These are phyloP conservation scores for Euwallacea fornicatus DNA, from an alignment of 1,140 invertebrate genomes.

Conservation along the genomic window DNA sequence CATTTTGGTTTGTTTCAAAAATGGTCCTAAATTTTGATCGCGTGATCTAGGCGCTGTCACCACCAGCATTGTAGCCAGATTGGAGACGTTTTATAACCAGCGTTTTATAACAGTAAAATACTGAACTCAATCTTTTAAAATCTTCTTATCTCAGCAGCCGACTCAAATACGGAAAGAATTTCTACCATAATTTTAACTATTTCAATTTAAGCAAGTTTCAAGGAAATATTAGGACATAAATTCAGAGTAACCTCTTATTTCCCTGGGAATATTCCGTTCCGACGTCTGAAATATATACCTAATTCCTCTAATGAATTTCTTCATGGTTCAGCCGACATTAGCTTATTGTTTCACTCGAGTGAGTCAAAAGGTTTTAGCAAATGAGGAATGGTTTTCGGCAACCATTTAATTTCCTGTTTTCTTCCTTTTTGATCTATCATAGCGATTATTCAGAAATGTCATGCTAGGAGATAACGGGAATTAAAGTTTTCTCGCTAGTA, in stretches of 20 bases:
- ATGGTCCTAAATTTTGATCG: no score
- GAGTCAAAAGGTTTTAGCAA: no score
- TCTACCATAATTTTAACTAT: background rate
- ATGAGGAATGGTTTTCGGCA: no score
- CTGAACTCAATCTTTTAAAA: background rate
- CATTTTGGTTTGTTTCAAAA: background rate
- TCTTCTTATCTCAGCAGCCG: background rate
- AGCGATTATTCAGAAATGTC: no score
- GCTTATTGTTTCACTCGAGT: constrained; percentile 7
- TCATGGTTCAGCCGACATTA: constrained; percentile 7
- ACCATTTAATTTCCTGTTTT: no score
- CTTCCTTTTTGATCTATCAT: no score
- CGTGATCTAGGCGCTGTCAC: no score
- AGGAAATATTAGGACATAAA: background rate
- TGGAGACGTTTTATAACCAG: background rate
- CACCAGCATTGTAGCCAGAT: no score
- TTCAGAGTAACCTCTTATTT: background rate
- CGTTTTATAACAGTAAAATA: background rate
- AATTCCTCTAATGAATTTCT: constrained; percentile 13
- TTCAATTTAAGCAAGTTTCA: constrained; percentile 1
- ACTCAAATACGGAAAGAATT: background rate
- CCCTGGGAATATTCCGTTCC: background rate
- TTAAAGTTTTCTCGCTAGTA: no score
- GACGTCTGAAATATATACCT: constrained; percentile 11
- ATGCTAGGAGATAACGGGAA: no score